These are phyloP conservation scores for Gadopsis bispinosus DNA, from an alignment of 2,797 vertebrate species.

Conservation along the genomic window DNA sequence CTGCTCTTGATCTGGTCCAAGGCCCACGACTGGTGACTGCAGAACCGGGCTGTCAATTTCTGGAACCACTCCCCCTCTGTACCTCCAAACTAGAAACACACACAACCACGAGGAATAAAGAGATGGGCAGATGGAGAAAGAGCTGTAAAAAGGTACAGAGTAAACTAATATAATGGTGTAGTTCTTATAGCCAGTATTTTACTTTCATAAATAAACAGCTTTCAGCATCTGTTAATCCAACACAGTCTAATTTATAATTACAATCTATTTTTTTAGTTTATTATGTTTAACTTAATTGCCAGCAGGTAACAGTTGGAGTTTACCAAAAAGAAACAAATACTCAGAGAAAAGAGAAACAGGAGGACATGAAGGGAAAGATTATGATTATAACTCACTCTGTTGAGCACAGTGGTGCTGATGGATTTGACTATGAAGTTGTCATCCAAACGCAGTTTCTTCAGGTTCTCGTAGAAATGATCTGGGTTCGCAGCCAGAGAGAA, in stretches of 20 bases:
- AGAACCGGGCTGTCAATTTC: conserved; percentile 93
- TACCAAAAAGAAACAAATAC: neutral
- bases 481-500: conserved; percentile 39
- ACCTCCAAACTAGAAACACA: conserved; percentile 86
- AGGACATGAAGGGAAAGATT: conserved; percentile 4
- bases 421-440: conserved; percentile 87
- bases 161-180: neutral
- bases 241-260: neutral
- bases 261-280: too few species aligned
- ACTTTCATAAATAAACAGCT: conserved; percentile 5
- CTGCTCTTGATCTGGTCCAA: conserved; percentile 91
- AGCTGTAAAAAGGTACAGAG: conserved; percentile 5
- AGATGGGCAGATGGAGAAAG: conserved; percentile 15
- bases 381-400: conserved; percentile 82
- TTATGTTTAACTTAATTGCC: conserved; percentile 2
- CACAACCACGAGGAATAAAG: conserved; percentile 3
- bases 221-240: conserved; percentile 2
- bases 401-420: conserved; percentile 88
- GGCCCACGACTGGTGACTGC: conserved; percentile 92
- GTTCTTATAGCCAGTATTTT: conserved; percentile 9
- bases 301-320: conserved; percentile 4
- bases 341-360: conserved; percentile 1
- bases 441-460: conserved; percentile 89
- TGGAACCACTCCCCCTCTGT: conserved; percentile 93
- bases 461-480: conserved; percentile 89